Evolutionary conservation across 2,797 vertebrate species (phyloP).

Genomic region (Potorous gilbertii): DNA sequence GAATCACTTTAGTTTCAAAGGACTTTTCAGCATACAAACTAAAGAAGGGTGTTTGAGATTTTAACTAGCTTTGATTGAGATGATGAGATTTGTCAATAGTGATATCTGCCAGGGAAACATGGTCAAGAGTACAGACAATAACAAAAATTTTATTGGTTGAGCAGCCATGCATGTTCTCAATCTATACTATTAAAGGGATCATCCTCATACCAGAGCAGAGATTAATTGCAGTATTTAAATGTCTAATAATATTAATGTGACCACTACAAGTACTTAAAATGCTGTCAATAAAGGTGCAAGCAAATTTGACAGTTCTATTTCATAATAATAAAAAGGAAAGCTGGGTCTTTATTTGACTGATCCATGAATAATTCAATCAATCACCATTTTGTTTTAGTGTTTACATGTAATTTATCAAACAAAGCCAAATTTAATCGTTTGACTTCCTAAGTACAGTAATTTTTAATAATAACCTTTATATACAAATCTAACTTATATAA

Average conservation of each 20-base stretch:
- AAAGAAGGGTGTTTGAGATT: slow-evolving; percentile 56
- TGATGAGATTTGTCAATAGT: neutral
- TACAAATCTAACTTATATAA: neutral
- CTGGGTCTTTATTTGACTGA: neutral
- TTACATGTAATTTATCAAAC: neutral
- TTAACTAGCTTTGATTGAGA: slow-evolving; percentile 47
- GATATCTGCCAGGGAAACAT: neutral
- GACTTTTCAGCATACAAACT: slow-evolving; percentile 43
- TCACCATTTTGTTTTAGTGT: neutral
- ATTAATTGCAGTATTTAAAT: neutral
- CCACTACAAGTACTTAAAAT: neutral
- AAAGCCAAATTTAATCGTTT: neutral
- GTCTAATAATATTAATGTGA: neutral
- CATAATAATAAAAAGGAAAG: neutral
- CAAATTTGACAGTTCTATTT: neutral
- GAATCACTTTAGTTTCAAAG: slow-evolving; percentile 58
- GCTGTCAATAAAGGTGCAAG: neutral
- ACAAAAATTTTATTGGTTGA: neutral
- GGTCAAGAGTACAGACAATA: neutral
- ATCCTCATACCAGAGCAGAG: neutral
- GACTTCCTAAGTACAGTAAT: neutral
- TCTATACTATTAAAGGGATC: neutral
- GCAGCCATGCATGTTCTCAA: neutral
- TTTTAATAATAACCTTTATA: neutral
- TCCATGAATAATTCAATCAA: neutral